A percentile compares a stretch with the other conserved stretches of the same genome.
phyloP scores from a whole-genome alignment of 2,888 invertebrate genomes.

The Andrena dorsata region DNA sequence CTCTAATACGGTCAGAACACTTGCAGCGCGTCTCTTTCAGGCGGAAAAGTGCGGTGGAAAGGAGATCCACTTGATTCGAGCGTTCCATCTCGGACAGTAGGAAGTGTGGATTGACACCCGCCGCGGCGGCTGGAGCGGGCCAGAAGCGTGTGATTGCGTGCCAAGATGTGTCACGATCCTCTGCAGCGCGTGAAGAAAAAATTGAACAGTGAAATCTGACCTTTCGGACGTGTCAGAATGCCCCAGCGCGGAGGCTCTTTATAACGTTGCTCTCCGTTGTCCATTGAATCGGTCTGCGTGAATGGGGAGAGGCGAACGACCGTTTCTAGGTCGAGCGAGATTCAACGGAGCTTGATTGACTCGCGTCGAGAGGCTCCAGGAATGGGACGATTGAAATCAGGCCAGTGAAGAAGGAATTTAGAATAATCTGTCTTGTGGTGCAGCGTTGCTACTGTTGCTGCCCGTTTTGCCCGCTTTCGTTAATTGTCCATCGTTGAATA shows the following conservation, averaged over 20 bases:
- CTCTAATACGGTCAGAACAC: not conserved
- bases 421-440: not conserved
- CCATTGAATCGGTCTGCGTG: constrained; percentile 38
- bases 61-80: not conserved
- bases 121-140: not conserved
- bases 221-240: not conserved
- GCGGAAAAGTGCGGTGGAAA: not conserved
- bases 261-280: not conserved
- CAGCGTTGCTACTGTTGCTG: not conserved
- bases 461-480: not conserved
- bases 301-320: constrained; percentile 54
- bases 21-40: not conserved
- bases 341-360: constrained; percentile 19
- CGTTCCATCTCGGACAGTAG: not conserved
- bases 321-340: constrained; percentile 47
- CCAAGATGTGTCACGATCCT: constrained; percentile 69
- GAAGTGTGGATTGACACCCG: not conserved
- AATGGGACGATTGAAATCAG: constrained; percentile 5
- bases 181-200: constrained; percentile 77
- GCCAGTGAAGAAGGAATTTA: not conserved
- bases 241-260: constrained; percentile 8
- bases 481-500: not conserved
- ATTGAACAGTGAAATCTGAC: constrained; percentile 32
- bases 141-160: not conserved
- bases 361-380: constrained; percentile 7